Evolutionary conservation across 2,113 vertebrate species (phyloP), one percentile per base, ranked within the genome.

Genomic region (Theristicus caerulescens): DNA sequence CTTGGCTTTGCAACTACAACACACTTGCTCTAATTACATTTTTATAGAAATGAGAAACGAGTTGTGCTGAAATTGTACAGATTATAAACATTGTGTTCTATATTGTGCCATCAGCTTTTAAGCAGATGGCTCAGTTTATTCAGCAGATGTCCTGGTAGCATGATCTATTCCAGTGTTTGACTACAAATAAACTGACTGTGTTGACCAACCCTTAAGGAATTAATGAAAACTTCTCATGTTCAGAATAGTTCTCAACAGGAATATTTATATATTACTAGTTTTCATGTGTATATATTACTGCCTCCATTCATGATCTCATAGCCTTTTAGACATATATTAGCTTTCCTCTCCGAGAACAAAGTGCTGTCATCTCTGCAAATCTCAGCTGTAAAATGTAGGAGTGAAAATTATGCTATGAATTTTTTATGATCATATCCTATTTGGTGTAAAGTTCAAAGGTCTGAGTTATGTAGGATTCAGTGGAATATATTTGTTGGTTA

Each of bases 41-140:
- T 91, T 64, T 67, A 40, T 24, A 61, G 61, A 86, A 91, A 86
- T 36, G 7, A 84, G 61, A 84, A 90, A 95, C 29, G 64, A 84
- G 38, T 55, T 90, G 32, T 59, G 16, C 64, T 92, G 85, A 92
- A 95, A 74, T 5, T 55, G 9, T 36, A 78, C 51, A 69, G 31
- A 88, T 74, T 62, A 67, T 66, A 92, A 94, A 88, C 24, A 70
- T 19, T 74, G 51, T 71, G 55, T 55, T 86, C 65, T 84, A 44
- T 67, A 79, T 64, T 78, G 69, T 85, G 67, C 71, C 79, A 83
- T 86, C 67, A 88, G 47, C 40, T 71, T 91, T 71, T 77, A 88
- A 89, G 88, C 90, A 95, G 95, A 96, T 95, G 91, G 95, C 57
- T 76, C 20, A 25, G 32, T 65, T 88, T 84, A 76, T 82, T 78